phyloP scores from a whole-genome alignment of 2,888 invertebrate genomes.

The Euclidia mi region DNA sequence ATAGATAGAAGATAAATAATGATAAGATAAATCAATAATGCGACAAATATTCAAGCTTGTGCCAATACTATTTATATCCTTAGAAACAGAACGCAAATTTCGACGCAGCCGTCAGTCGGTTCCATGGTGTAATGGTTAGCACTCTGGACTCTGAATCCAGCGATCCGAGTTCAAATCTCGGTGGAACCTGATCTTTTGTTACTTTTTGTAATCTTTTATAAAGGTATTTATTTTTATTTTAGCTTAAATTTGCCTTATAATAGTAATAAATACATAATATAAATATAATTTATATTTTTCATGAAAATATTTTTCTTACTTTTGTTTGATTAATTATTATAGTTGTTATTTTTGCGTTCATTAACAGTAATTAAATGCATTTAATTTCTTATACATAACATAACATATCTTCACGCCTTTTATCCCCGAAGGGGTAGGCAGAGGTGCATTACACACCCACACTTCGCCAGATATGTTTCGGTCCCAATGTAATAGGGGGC shows the following conservation, averaged over 20 bases:
- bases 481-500: too few relatives aligned
- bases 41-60: not conserved
- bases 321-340: too few relatives aligned
- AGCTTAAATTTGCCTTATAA: not conserved
- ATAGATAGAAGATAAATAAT: too few relatives aligned
- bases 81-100: slow-evolving; percentile 52
- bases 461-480: too few relatives aligned
- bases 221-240: not conserved
- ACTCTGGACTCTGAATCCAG: slow-evolving; percentile 95
- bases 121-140: slow-evolving; percentile 93
- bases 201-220: slow-evolving; percentile 16
- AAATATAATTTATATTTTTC: too few relatives aligned
- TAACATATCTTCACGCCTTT: too few relatives aligned
- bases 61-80: not conserved
- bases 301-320: too few relatives aligned
- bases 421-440: too few relatives aligned
- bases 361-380: too few relatives aligned
- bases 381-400: too few relatives aligned
- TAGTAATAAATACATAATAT: slow-evolving; percentile 5
- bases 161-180: slow-evolving; percentile 96
- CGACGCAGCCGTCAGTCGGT: slow-evolving; percentile 50
- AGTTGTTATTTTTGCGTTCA: too few relatives aligned
- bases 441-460: too few relatives aligned
- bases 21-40: not conserved
- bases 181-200: slow-evolving; percentile 91